Base-by-base conservation (phyloP, 2,113 vertebrate species). In the Aphyosemion australe region DNA sequence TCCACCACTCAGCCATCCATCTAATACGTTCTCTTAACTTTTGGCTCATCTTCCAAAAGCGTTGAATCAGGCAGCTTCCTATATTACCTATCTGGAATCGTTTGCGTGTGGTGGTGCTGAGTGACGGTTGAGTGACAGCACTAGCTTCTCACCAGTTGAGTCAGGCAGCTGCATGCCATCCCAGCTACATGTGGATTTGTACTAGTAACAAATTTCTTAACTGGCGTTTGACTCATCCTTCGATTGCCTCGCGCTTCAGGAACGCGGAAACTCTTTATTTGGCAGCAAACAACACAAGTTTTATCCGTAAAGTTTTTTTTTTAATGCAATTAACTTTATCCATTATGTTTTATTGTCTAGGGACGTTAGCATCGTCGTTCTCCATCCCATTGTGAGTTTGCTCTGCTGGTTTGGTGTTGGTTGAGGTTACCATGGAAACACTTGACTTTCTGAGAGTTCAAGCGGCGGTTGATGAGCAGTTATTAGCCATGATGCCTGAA, bases 391-490 rank as follows among this genome's bases (percentile, higher is more conserved):
- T 12, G 39, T 58, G 20, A 19, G 21, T 15, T 52, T 18, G 37
- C 19, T 77, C 49, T 65, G 2, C 60, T 74, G 77, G 72, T 87
- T 91, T 61, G 26, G 45, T 76, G 74, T 77, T 74, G 69, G 72
- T 78, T 76, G 71, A 64, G 78, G 60, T 84, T 80, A 46, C 61
- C 66, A 62, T 12, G 2, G 68, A 50, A 76, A 68, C 57, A 6
- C 45, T 55, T 71, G 79, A 80, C 55, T 82, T 78, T 84, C 57
- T 43, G 42, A 85, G 81, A 87, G 92, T 92, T 92, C 89, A 92
- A 86, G 61, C 82, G 65, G 65, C 72, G 84, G 91, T 90, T 91
- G 88, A 92, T 86, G 84, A 89, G 84, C 64, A 84, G 84, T 90
- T 86, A 91, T 91, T 91, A 91, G 84, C 75, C 72, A 68, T n/a